Conservation (phyloP, 1,140 invertebrate species). For the Sinella curviseta region DNA sequence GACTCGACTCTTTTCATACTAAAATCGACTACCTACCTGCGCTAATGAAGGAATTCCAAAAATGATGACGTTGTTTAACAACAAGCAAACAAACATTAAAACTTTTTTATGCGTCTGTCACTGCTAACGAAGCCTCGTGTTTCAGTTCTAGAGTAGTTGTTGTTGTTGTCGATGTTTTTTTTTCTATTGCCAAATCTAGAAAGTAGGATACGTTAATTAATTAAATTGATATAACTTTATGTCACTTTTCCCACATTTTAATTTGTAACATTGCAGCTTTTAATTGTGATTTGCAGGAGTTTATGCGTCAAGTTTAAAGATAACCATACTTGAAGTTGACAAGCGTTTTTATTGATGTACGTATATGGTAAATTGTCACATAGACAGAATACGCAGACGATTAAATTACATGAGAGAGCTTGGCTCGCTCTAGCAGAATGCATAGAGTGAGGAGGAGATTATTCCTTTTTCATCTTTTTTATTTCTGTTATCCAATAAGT, state of each 20-base stretch:
- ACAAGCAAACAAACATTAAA: background rate
- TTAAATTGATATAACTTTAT: conserved; percentile 16
- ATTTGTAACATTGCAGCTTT: conserved; percentile 13
- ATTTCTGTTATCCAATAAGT: background rate
- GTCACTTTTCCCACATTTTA: conserved; percentile 19
- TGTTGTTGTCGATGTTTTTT: background rate
- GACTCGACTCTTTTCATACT: background rate
- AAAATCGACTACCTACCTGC: background rate
- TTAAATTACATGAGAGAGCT: background rate
- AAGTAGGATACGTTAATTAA: conserved; percentile 17
- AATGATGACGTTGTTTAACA: background rate
- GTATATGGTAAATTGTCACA: conserved; percentile 19
- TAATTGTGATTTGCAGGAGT: conserved; percentile 3
- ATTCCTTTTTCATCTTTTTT: conserved; percentile 9
- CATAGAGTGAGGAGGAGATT: background rate
- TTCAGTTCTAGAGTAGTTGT: background rate
- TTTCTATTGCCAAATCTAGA: background rate
- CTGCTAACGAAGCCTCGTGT: background rate
- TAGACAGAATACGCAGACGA: background rate
- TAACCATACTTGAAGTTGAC: background rate
- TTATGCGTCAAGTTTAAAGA: conserved; percentile 13
- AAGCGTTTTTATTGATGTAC: conserved; percentile 4
- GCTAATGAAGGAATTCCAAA: background rate
- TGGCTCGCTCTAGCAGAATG: background rate
- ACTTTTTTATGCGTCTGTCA: background rate